Base-by-base conservation (phyloP, 2,888 invertebrate genomes). In the Melipona bicolor region DNA sequence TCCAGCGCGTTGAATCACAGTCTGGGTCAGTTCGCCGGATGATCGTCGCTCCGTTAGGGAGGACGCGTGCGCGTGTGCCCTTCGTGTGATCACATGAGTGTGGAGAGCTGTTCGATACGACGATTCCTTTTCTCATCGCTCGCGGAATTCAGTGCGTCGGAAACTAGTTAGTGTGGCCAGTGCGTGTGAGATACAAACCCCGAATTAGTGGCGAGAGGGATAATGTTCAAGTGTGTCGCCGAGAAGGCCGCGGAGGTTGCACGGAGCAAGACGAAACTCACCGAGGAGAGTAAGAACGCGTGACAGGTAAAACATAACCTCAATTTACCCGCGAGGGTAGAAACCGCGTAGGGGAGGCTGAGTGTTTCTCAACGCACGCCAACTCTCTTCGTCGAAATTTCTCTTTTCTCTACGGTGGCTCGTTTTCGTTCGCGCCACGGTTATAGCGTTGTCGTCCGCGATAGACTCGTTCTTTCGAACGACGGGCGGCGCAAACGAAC, bases 21-120 rank as follows among this genome's bases (percentile, higher is more conserved):
- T 87, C 90, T 78, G 90, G 89, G 88, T 89, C 88, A 89, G 90
- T 89, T 88, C 82, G 83, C 78, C 87, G 88, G 84, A 86, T 84
- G 89, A 83, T 90, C 88, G 81, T 81, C 85, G 73, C 77, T 76
- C 69, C 81, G 71, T 78, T 32, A 32, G 86, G 82, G 83, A 89
- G 87, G 79, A 87, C 82, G 87, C 85, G 89, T 85, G 90, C 88
- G 89, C 88, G 87, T 81, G 87, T 89, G 85, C 65, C 68, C 74
- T 76, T 79, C 79, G 43, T 85, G 89, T 84, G 83, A 88, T 89
- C 87, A 88, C 88, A 88, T 84, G 89, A 89, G 88, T 88, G 88
- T 88, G 88, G 65, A 72, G 62, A 85, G 77, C 56, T 77, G 86
- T 86, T 89, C 86, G 77, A 84, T 88, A 79, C 79, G 49, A 79